phyloP scores from a whole-genome alignment of 2,797 vertebrate species.

The Ctenosaura bakeri region DNA sequence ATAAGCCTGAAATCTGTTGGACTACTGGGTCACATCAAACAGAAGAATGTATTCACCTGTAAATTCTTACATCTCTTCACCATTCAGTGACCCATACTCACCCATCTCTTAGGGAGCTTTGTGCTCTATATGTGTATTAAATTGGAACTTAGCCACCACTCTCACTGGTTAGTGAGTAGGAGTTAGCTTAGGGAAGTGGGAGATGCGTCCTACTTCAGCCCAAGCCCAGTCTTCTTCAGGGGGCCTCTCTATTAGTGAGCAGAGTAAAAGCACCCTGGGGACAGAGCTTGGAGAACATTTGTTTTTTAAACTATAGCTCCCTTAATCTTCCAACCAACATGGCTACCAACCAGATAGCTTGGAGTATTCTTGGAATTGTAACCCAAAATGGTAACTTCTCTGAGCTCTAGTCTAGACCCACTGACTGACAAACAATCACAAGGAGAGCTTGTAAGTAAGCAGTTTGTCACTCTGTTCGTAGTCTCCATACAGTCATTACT shows the following conservation, averaged over 20 bases:
- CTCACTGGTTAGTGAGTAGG: not conserved
- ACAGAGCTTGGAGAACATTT: not conserved
- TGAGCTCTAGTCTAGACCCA: too few species aligned
- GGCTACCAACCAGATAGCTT: not conserved
- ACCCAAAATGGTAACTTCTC: too few species aligned
- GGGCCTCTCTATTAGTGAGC: not conserved
- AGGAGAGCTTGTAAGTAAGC: too few species aligned
- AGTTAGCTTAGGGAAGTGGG: not conserved
- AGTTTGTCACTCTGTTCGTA: too few species aligned
- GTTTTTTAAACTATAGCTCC: not conserved
- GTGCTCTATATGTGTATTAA: not conserved
- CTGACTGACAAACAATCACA: too few species aligned
- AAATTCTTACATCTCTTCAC: not conserved
- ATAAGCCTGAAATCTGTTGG: not conserved
- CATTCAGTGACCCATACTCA: not conserved
- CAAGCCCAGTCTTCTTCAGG: not conserved
- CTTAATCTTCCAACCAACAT: not conserved
- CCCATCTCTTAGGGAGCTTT: not conserved
- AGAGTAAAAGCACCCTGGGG: not conserved
- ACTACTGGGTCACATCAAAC: not conserved
- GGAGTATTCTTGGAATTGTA: not conserved
- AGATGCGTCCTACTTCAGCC: too few species aligned
- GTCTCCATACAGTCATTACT: too few species aligned
- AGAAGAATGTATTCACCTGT: not conserved
- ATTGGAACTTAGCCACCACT: not conserved